These are phyloP conservation scores for Drosophila azteca DNA, from an alignment of 1,140 invertebrate genomes.

Conservation along the genomic window DNA sequence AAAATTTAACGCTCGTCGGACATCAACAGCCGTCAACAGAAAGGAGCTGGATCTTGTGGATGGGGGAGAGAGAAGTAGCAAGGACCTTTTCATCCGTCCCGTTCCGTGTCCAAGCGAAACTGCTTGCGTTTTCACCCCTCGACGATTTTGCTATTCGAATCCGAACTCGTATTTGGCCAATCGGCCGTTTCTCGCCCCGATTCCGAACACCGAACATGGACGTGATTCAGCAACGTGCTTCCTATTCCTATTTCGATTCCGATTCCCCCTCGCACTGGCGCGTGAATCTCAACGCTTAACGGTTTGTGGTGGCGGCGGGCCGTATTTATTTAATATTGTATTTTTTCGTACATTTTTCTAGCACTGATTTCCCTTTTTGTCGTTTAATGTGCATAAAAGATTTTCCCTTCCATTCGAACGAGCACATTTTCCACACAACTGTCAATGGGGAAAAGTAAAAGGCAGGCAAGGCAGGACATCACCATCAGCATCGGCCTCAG, in stretches of 20 bases:
- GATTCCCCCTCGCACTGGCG: constrained; percentile 58
- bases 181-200: constrained; percentile 25
- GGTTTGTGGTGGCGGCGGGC: constrained; percentile 70
- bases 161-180: constrained; percentile 13
- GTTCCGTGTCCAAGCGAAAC: no score
- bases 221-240: constrained; percentile 30
- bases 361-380: constrained; percentile 82
- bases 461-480: constrained; percentile 20
- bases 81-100: no score
- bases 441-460: constrained; percentile 60
- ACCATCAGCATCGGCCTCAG: constrained; percentile 1
- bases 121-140: constrained; percentile 20
- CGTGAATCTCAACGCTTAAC: constrained; percentile 80
- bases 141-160: not conserved
- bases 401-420: constrained; percentile 77
- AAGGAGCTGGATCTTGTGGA: no score
- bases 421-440: constrained; percentile 80
- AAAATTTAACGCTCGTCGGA: no score
- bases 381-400: constrained; percentile 82
- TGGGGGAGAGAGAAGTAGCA: no score
- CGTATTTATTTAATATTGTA: constrained; percentile 81
- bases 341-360: constrained; percentile 74
- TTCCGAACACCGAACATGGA: constrained; percentile 12
- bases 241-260: constrained; percentile 22
- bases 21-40: no score